Conservation (phyloP, 2,113 vertebrate species). For the Pteropus alecto region DNA sequence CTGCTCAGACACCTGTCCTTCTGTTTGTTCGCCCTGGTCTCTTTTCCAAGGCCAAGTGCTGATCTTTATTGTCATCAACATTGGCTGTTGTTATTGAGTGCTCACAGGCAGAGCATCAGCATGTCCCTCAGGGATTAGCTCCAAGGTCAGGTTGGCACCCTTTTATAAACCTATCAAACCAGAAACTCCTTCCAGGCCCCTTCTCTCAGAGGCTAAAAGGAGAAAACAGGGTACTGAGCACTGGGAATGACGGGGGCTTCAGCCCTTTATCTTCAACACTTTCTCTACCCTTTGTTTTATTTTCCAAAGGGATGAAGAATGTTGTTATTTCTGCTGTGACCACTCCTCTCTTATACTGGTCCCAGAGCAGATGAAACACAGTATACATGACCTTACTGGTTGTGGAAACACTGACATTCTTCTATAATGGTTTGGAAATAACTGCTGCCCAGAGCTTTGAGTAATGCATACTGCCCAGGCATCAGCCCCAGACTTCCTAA, state of each 20-base stretch:
- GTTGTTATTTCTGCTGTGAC: neutral
- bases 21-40: neutral
- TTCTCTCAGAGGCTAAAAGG: neutral
- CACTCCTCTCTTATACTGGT: neutral
- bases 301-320: neutral
- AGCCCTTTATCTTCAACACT: neutral
- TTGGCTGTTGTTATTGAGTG: neutral
- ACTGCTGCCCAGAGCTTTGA: neutral
- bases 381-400: neutral
- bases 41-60: neutral
- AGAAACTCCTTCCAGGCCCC: neutral
- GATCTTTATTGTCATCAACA: neutral
- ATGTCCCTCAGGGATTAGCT: neutral
- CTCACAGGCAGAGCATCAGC: neutral
- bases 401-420: neutral
- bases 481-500: neutral
- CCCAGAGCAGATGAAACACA: neutral
- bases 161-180: neutral
- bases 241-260: neutral
- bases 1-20: constrained; percentile 10
- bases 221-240: neutral
- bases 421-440: neutral
- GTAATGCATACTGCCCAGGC: neutral
- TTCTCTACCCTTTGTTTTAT: neutral
- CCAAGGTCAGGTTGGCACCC: too few relatives aligned